Evolutionary conservation across 1,140 invertebrate species (phyloP), one percentile per base, ranked within the genome.

Genomic region (Branchinecta lynchi): DNA sequence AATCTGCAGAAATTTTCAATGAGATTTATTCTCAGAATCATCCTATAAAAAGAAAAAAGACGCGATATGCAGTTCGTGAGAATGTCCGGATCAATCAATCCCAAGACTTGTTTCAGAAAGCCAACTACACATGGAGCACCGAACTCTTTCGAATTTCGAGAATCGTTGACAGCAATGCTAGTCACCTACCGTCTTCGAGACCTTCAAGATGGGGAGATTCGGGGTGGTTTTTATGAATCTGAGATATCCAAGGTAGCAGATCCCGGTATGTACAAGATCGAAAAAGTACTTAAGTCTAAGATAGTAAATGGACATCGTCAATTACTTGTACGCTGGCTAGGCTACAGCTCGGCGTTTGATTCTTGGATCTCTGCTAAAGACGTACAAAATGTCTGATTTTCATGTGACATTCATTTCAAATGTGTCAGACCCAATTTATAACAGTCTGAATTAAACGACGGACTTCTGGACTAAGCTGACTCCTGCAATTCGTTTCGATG

Each of bases 301-400:
- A 60, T 3, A 20, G 12, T 15, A 12, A 60, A 60, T 12, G 51
- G 51, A 15, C 1, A 20, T 12, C 12, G 51, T 15, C 51, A 60
- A 6, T 20, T 60, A 20, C 51, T 60, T 60, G 51, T 60, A 3
- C 51, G 51, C 17, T 60, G 51, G 51, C 6, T 60, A 20, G 51
- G 51, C 12, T 60, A 20, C 17, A 60, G 17, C 51, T 60, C 51
- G 3, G 51, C 51, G 1, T 60, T 20, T 60, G 51, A 60, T 20
- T 60, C 51, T 6, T 60, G 51, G 51, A 60, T 60, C 17, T 3
- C 51, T 20, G 51, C 51, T 20, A 60, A 60, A 60, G 51, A 60
- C 51, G 51, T 60, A 15, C 51, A 60, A 12, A 60, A 60, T 60
- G 51, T 20, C 51, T 60, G 17, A 60, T 60, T 60, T 20, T 60